Conservation (phyloP, 2,888 invertebrate genomes). For the Pyrrhosoma nymphula region DNA sequence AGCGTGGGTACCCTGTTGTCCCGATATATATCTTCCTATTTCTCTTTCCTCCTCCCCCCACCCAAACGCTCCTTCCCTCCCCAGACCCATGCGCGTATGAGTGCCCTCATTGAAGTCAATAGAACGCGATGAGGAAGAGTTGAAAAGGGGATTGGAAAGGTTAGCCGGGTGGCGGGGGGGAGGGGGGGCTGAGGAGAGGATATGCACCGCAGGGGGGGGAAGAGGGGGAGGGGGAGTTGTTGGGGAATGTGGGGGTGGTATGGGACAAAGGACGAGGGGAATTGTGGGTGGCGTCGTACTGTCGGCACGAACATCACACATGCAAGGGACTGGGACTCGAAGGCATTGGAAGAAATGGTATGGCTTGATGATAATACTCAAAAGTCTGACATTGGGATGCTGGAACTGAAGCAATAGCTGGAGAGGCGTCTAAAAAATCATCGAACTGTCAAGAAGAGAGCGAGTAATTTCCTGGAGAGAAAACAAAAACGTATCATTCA, state of each 20-base stretch:
- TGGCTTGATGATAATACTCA: too few relatives aligned
- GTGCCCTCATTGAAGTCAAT: constrained; percentile 60
- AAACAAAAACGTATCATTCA: too few relatives aligned
- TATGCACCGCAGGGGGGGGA: neutral
- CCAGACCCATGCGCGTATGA: constrained; percentile 48
- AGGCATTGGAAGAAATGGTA: neutral
- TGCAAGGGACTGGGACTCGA: neutral
- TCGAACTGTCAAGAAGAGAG: too few relatives aligned
- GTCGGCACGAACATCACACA: neutral
- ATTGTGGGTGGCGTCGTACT: neutral
- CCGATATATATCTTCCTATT: neutral
- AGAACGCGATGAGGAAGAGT: constrained; percentile 61
- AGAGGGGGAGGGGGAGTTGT: neutral
- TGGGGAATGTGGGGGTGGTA: neutral
- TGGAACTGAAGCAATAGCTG: too few relatives aligned
- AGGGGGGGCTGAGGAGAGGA: constrained; percentile 2
- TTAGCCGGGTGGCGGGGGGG: neutral
- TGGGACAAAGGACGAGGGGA: neutral
- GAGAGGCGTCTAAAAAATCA: too few relatives aligned
- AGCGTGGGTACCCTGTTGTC: constrained; percentile 10
- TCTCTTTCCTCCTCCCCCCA: neutral
- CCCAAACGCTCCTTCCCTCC: neutral
- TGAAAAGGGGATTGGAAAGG: constrained; percentile 58
- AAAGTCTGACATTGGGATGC: too few relatives aligned
- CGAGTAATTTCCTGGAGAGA: too few relatives aligned